phyloP scores from a whole-genome alignment of 2,113 vertebrate genomes.

The Corythoichthys intestinalis region DNA sequence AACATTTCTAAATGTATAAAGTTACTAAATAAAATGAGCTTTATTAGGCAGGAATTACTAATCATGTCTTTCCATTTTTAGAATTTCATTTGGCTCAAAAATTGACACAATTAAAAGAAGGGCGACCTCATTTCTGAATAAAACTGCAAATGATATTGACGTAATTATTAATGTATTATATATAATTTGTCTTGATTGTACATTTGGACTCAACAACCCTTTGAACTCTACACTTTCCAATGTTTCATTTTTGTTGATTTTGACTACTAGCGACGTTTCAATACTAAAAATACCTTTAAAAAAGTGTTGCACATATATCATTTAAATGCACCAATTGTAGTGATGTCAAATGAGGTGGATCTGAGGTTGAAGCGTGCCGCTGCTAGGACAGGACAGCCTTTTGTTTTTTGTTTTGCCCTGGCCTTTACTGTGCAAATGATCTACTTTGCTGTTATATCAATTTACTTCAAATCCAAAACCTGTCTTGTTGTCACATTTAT shows the following conservation, averaged over 20 bases:
- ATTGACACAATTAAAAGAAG: background rate
- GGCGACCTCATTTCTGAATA: background rate
- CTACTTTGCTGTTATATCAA: slow-evolving; percentile 40
- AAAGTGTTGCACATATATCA: background rate
- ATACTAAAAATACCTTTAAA: background rate
- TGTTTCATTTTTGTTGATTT: background rate
- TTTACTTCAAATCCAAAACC: slow-evolving; percentile 57
- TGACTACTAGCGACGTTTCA: background rate
- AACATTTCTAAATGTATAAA: slow-evolving; percentile 15
- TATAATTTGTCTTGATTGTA: slow-evolving; percentile 3
- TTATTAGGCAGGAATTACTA: slow-evolving; percentile 9
- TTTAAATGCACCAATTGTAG: background rate
- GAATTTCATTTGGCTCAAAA: background rate
- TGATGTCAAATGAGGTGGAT: slow-evolving; percentile 6
- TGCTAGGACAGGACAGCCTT: slow-evolving; percentile 43
- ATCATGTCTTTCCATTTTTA: slow-evolving; percentile 2
- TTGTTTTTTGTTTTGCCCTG: slow-evolving; percentile 33
- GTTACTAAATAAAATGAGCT: slow-evolving; percentile 17
- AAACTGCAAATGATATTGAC: background rate
- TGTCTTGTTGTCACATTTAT: slow-evolving; percentile 45
- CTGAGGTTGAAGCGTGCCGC: slow-evolving; percentile 25
- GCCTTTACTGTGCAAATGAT: slow-evolving; percentile 53
- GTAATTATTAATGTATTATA: slow-evolving; percentile 7
- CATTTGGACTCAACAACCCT: background rate
- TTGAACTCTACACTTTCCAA: background rate